Percentiles rank a stretch among this genome's conserved stretches.
Conservation (phyloP, 2,797 vertebrate species). For the Sebastolobus altivelis region DNA sequence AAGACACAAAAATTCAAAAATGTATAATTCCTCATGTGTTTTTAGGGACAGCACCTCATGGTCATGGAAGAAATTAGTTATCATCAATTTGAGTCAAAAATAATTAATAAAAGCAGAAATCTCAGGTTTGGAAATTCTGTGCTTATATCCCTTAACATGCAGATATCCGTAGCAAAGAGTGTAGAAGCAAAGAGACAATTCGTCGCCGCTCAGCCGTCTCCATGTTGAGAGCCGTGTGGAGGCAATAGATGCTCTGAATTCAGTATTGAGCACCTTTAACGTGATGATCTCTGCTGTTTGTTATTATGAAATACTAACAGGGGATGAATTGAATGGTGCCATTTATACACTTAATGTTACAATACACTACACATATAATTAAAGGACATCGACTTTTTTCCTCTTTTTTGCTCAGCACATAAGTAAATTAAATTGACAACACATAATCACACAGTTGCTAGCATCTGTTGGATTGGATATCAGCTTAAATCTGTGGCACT, state of each 20-base stretch:
- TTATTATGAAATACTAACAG: too few relatives aligned
- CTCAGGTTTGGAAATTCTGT: too few relatives aligned
- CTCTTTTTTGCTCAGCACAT: background rate
- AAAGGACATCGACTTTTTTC: background rate
- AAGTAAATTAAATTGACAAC: background rate
- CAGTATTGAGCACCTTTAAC: too few relatives aligned
- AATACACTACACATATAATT: too few relatives aligned
- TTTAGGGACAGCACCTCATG: background rate
- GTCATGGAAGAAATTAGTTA: background rate
- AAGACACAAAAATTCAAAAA: background rate
- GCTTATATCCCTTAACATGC: too few relatives aligned
- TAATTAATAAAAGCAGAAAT: background rate
- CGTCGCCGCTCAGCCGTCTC: too few relatives aligned
- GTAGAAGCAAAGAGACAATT: too few relatives aligned
- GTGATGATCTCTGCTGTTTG: too few relatives aligned
- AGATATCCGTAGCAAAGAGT: too few relatives aligned
- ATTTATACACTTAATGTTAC: background rate
- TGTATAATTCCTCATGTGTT: background rate
- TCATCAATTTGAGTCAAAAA: background rate
- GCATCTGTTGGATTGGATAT: conserved; percentile 22
- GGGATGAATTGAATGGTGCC: too few relatives aligned
- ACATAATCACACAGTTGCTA: background rate
- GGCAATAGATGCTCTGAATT: too few relatives aligned
- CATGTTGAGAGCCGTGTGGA: too few relatives aligned
- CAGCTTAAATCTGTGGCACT: conserved; percentile 4